Evolutionary conservation across 2,888 invertebrate species (phyloP).

Genomic region (Tortrix viridana): DNA sequence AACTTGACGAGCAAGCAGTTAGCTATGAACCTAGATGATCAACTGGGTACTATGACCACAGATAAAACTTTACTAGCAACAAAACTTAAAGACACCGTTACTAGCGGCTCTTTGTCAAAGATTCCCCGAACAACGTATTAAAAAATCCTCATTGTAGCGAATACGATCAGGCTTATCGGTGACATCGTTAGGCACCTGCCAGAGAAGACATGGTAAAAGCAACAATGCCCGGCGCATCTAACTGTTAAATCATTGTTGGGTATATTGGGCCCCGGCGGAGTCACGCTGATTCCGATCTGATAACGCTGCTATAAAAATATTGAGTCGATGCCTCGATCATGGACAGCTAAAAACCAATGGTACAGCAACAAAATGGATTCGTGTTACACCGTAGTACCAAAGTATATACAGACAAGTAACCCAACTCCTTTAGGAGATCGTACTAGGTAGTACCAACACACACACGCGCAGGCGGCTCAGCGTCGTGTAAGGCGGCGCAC

Average conservation of each 20-base stretch:
- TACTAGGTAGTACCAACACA: too few relatives aligned
- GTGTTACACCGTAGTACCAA: background rate
- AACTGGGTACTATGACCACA: too few relatives aligned
- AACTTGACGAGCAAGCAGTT: too few relatives aligned
- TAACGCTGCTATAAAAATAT: conserved; percentile 71
- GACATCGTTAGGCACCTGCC: conserved; percentile 61
- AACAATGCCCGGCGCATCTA: conserved; percentile 71
- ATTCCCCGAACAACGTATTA: conserved; percentile 19
- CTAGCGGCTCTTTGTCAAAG: conserved; percentile 21
- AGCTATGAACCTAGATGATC: too few relatives aligned
- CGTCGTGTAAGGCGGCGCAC: too few relatives aligned
- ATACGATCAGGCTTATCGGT: conserved; percentile 23
- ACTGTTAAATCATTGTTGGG: conserved; percentile 68
- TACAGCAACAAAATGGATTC: background rate
- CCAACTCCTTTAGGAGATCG: too few relatives aligned
- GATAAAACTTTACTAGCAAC: too few relatives aligned
- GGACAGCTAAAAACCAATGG: conserved; percentile 14
- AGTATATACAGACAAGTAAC: too few relatives aligned
- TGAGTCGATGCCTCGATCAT: conserved; percentile 58
- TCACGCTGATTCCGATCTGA: conserved; percentile 74
- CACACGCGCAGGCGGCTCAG: too few relatives aligned
- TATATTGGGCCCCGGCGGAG: conserved; percentile 61
- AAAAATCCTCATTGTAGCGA: conserved; percentile 29
- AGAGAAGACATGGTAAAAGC: conserved; percentile 67
- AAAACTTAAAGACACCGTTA: conserved; percentile 9